These are phyloP conservation scores for Parnassius smintheus DNA, from an alignment of 2,888 invertebrate species.

Conservation along the genomic window DNA sequence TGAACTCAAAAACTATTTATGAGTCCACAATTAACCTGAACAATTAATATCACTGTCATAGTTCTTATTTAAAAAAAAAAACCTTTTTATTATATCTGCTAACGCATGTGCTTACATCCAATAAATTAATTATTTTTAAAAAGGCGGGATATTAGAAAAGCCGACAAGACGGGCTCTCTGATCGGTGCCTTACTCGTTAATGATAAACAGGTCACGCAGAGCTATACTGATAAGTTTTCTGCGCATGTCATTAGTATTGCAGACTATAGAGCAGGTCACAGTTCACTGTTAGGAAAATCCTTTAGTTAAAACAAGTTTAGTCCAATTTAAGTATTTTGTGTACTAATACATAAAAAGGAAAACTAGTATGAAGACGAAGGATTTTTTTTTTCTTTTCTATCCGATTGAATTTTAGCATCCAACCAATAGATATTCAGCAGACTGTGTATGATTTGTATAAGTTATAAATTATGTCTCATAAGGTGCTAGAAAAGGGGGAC, in stretches of 20 bases:
- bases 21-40: constrained; percentile 3
- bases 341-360: neutral
- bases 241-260: constrained; percentile 49
- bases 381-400: no score
- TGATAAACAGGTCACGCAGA: constrained; percentile 50
- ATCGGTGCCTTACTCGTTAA: constrained; percentile 39
- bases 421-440: no score
- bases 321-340: neutral
- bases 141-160: constrained; percentile 8
- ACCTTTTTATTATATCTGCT: constrained; percentile 1
- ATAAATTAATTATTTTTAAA: constrained; percentile 12
- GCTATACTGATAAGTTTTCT: constrained; percentile 58
- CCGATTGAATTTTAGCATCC: no score
- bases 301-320: constrained; percentile 4
- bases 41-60: constrained; percentile 21
- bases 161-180: constrained; percentile 31
- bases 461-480: no score
- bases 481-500: no score
- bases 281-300: constrained; percentile 40
- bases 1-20: constrained; percentile 21
- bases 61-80: constrained; percentile 9
- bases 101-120: constrained; percentile 2
- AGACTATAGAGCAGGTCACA: constrained; percentile 35
- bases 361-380: no score
- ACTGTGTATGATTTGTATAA: no score